Base-by-base conservation (phyloP, 2,888 invertebrate genomes). In the Pollenia labialis region DNA sequence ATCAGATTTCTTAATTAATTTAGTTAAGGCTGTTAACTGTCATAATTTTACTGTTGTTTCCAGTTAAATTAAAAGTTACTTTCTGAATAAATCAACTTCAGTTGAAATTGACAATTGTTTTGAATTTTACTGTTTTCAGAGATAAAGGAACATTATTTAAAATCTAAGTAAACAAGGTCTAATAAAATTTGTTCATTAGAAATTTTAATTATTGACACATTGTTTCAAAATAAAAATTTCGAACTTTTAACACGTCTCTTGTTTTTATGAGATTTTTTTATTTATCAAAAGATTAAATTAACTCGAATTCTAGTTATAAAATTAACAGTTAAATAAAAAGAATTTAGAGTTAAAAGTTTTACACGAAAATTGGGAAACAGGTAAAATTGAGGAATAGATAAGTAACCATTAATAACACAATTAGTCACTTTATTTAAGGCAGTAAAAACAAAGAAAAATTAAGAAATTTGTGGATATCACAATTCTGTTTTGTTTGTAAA, bases 201-300 rank as follows among this genome's bases (percentile, higher is more conserved):
- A 72, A 72, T 44, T 69, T 69, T 32, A 40, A 42, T 56, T 71
- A 44, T 44, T 54, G 44, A 44, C 54, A 71, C 44, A 56, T 71
- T 48, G 58, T 74, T 60, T 58, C 12, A 23, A 14, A 6, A 6
- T 46, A 46, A 72, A 72, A 56, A 14, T 18, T 10, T 32, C 6
- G 32, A 54, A 54, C 56, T 54, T 54, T 18, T 12, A 69, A 56
- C 50, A 9, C 46, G 23, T 64, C 42, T 12, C 10, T 9, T 50
- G 48, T 48, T 32, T 16, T 69, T 18, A 44, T 54, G 18, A 56
- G 12, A 46, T 71, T 71, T 48, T 48, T 32, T 32, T 32, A 23
- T 16, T 44, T 18, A 71, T 16, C 12, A 56, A 66, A 64, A 64
- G 46, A 46, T 64, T 46, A 64, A 71, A 54, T 71, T 18, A 54